A percentile compares a stretch with the other conserved stretches of the same genome.
phyloP scores from a whole-genome alignment of 1,140 invertebrate genomes.

The Condylostylus longicornis region DNA sequence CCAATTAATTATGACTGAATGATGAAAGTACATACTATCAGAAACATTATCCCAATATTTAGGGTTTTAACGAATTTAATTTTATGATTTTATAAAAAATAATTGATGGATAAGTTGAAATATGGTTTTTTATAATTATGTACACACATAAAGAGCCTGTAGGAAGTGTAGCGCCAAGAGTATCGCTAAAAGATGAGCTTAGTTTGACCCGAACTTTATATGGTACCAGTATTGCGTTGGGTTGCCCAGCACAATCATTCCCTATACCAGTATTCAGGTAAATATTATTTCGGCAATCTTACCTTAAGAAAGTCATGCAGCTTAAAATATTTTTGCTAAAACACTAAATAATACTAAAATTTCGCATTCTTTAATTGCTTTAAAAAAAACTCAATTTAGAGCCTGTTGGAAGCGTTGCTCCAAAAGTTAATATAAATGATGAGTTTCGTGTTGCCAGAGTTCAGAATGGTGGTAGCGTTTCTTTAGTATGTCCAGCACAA shows the following conservation, averaged over 20 bases:
- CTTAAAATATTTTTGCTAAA: no score
- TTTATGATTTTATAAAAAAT: not conserved
- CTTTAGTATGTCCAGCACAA: slow-evolving; percentile 47
- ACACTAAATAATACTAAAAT: slow-evolving; percentile 42
- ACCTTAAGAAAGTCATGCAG: no score
- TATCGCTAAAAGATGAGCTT: slow-evolving; percentile 40
- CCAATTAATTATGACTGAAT: slow-evolving; percentile 9
- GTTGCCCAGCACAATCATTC: slow-evolving; percentile 50
- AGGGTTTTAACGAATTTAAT: no score
- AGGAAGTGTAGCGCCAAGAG: slow-evolving; percentile 43
- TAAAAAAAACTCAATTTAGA: slow-evolving; percentile 37
- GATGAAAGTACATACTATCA: no score
- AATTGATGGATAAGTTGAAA: slow-evolving; percentile 6
- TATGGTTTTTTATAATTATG: slow-evolving; percentile 1
- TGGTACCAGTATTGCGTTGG: slow-evolving; percentile 35
- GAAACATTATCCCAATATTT: no score
- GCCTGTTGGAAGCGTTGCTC: slow-evolving; percentile 57
- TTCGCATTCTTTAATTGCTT: no score
- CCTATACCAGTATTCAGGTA: slow-evolving; percentile 53
- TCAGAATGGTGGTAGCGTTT: slow-evolving; percentile 29
- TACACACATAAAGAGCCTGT: no score
- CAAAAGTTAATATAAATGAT: slow-evolving; percentile 58
- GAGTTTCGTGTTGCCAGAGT: slow-evolving; percentile 46
- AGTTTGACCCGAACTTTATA: slow-evolving; percentile 35
- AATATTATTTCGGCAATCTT: slow-evolving; percentile 4